phyloP scores from a whole-genome alignment of 30 jellyfish, hydroid and myxozoan species.

The Hydractinia symbiolongicarpus region DNA sequence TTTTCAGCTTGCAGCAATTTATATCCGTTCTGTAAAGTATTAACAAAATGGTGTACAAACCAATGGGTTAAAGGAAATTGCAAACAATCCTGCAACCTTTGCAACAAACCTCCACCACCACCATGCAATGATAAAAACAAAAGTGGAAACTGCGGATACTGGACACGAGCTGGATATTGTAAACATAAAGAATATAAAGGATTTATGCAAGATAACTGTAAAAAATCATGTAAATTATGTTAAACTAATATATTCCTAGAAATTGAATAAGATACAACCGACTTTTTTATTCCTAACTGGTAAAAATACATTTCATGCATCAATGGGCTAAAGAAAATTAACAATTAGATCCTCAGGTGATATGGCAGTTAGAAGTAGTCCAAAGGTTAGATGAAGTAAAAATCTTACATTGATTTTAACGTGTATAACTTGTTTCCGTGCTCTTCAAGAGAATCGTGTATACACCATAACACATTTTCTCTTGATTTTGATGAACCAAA shows the following conservation, averaged over 20 bases:
- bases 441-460: too few species aligned
- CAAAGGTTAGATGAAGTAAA: too few species aligned
- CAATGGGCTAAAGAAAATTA: too few species aligned
- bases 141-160: background rate
- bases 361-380: too few species aligned
- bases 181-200: background rate
- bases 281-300: too few species aligned
- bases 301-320: too few species aligned
- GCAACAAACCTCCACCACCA: background rate
- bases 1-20: background rate
- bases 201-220: background rate
- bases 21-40: background rate
- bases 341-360: too few species aligned
- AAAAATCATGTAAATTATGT: constrained; percentile 9
- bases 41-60: constrained; percentile 1
- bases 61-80: constrained; percentile 1
- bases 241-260: background rate
- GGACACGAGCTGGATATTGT: background rate
- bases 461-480: too few species aligned
- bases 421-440: too few species aligned
- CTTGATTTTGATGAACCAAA: too few species aligned
- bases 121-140: background rate
- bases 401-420: too few species aligned
- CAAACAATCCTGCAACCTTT: background rate
- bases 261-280: background rate